Conservation (phyloP, 2,113 vertebrate genomes). For the Dasypus novemcinctus region DNA sequence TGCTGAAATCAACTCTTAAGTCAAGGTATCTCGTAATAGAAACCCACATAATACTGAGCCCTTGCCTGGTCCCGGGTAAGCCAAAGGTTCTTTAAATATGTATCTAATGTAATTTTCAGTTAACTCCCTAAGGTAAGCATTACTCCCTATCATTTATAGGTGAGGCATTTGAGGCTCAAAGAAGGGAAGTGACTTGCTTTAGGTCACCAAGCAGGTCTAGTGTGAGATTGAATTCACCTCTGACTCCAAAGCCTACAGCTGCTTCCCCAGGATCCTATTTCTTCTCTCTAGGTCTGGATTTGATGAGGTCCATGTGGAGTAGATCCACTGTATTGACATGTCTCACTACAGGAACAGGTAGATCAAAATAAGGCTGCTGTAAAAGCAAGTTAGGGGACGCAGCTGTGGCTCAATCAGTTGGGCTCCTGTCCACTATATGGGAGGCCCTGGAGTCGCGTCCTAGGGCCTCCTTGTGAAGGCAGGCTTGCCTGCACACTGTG, state of each 20-base stretch:
- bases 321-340: neutral
- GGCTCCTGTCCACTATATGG: no score
- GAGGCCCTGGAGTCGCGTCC: no score
- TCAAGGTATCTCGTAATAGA: neutral
- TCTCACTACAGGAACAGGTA: neutral
- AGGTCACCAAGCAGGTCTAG: neutral
- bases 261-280: neutral
- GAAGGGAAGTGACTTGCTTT: neutral
- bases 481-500: no score
- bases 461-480: no score
- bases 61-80: neutral
- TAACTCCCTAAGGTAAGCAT: neutral
- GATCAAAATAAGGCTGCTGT: neutral
- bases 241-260: neutral
- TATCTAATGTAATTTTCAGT: neutral
- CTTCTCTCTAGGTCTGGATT: neutral
- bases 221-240: neutral
- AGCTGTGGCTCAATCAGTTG: no score
- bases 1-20: neutral
- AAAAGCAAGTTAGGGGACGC: neutral
- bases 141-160: neutral
- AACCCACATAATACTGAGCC: neutral
- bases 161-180: neutral
- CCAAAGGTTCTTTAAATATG: neutral
- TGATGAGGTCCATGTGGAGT: neutral